A percentile compares a stretch with the other conserved stretches of the same genome.
Conservation (phyloP, 2,888 invertebrate species). For the Synergus gifuensis region DNA sequence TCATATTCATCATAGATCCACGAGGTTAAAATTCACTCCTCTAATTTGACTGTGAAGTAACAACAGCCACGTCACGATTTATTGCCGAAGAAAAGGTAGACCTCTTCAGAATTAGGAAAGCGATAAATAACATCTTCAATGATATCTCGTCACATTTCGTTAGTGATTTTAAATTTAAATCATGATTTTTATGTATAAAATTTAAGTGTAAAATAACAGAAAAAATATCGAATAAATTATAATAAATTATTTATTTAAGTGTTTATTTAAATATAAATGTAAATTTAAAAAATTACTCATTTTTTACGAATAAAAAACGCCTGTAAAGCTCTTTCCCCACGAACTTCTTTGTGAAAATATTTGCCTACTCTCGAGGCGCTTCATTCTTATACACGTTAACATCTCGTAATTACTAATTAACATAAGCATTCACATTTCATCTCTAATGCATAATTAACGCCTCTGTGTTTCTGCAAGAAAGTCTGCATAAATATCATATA, state of each 20-base stretch:
- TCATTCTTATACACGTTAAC: too few relatives aligned
- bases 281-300: not conserved
- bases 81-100: constrained; percentile 26
- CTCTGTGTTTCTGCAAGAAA: not conserved
- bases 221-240: too few relatives aligned
- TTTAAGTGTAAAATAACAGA: too few relatives aligned
- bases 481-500: constrained; percentile 11
- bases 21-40: not conserved
- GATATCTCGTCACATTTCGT: not conserved
- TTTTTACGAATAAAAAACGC: not conserved
- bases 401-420: not conserved
- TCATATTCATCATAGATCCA: not conserved
- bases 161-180: not conserved
- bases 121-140: not conserved
- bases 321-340: not conserved
- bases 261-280: too few relatives aligned
- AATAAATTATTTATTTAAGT: too few relatives aligned
- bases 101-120: constrained; percentile 1
- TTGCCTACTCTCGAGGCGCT: not conserved
- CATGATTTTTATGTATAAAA: not conserved
- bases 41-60: constrained; percentile 2
- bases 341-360: not conserved
- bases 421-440: constrained; percentile 1
- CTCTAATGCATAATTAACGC: not conserved
- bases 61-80: not conserved